Conservation (phyloP, 1,140 invertebrate genomes). For the Hypothenemus hampei region DNA sequence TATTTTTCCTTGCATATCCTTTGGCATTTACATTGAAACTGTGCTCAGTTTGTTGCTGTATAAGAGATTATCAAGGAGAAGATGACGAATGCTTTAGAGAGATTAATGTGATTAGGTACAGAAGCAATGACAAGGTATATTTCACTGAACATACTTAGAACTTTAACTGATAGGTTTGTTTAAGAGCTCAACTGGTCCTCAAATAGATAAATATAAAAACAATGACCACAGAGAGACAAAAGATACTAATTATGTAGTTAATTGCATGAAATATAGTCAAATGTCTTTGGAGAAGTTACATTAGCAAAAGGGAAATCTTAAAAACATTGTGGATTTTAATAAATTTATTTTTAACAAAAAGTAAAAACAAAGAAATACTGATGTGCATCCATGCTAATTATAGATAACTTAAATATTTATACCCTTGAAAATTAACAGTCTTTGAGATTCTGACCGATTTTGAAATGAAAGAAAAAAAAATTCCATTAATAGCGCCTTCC, state of each 20-base stretch:
- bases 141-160: not conserved
- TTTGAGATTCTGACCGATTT: no score
- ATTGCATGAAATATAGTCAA: conserved; percentile 35
- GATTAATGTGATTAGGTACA: conserved; percentile 31
- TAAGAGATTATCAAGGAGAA: conserved; percentile 20
- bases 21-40: conserved; percentile 30
- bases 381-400: no score
- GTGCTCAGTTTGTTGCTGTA: conserved; percentile 31
- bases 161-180: conserved; percentile 4
- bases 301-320: not conserved
- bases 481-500: not conserved
- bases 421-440: not conserved
- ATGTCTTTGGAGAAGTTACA: conserved; percentile 17
- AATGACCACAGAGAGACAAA: conserved; percentile 33
- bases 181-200: conserved; percentile 17
- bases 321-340: not conserved
- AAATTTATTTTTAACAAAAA: not conserved
- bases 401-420: no score
- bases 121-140: conserved; percentile 22
- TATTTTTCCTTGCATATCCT: conserved; percentile 44
- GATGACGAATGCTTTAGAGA: conserved; percentile 28
- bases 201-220: conserved; percentile 35
- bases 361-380: not conserved
- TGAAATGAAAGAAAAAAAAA: not conserved
- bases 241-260: conserved; percentile 38